A percentile compares a stretch with the other conserved stretches of the same genome.
Conservation (phyloP, 2,113 vertebrate species). For the Grallaria varia region DNA sequence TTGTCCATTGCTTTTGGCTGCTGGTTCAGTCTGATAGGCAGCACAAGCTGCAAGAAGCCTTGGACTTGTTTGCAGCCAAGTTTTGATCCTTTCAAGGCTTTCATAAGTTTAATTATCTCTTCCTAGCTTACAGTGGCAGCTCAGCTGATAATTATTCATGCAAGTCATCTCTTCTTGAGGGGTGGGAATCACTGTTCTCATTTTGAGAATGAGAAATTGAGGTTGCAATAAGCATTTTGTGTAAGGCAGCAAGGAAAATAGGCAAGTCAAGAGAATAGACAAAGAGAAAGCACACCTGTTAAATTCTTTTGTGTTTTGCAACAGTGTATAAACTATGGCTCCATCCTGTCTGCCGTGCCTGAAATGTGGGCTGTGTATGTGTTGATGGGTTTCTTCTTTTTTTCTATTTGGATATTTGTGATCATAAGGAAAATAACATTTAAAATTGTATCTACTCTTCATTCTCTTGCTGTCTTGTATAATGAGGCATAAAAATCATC, state of each 20-base stretch:
- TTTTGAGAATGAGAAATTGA: neutral
- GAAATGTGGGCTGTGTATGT: neutral
- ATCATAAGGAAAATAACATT: neutral
- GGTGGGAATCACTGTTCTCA: neutral
- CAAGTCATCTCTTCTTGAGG: neutral
- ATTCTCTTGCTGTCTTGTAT: neutral
- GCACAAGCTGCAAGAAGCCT: neutral
- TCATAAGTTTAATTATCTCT: neutral
- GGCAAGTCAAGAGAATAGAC: neutral
- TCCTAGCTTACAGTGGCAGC: accelerated
- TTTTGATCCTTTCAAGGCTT: neutral
- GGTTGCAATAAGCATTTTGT: neutral
- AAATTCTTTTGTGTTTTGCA: neutral
- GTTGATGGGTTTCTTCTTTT: neutral
- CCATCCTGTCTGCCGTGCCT: neutral
- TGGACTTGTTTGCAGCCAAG: neutral
- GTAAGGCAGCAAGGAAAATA: neutral
- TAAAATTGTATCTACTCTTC: neutral
- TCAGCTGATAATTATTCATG: neutral
- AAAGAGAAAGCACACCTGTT: neutral
- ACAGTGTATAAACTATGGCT: neutral
- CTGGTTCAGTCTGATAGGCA: neutral
- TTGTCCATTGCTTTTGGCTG: neutral
- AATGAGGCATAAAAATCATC: neutral
- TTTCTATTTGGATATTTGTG: neutral